phyloP scores from a whole-genome alignment of 2,888 invertebrate genomes.

The Cylloceria caligata region DNA sequence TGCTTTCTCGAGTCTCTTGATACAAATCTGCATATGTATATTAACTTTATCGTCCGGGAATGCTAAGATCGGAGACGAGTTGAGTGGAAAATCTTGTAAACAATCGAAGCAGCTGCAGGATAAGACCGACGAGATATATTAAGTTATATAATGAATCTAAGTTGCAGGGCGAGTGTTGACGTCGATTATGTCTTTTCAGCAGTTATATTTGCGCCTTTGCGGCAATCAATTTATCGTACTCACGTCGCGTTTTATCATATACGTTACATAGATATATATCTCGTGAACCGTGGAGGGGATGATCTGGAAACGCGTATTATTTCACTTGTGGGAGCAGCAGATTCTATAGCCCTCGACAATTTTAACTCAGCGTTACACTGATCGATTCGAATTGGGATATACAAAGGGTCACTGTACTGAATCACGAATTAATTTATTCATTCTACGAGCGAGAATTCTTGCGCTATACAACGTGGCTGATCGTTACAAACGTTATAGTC shows the following conservation, averaged over 20 bases:
- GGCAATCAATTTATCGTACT: too few relatives aligned
- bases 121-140: not conserved
- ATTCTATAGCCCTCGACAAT: constrained; percentile 39
- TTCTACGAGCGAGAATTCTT: constrained; percentile 13
- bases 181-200: too few relatives aligned
- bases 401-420: constrained; percentile 18
- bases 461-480: not conserved
- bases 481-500: too few relatives aligned
- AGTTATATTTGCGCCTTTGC: too few relatives aligned
- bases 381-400: constrained; percentile 56
- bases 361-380: constrained; percentile 34
- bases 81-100: not conserved
- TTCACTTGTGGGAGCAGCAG: constrained; percentile 47
- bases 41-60: constrained; percentile 10
- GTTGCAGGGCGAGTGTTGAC: too few relatives aligned
- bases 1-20: too few relatives aligned
- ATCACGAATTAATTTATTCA: constrained; percentile 34
- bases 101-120: constrained; percentile 3
- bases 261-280: not conserved
- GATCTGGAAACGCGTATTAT: constrained; percentile 8
- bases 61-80: constrained; percentile 28
- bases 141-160: too few relatives aligned
- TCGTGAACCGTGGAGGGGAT: not conserved
- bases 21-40: not conserved
- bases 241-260: not conserved